Conservation (phyloP, 2,113 vertebrate genomes). For the Percina caprodes region DNA sequence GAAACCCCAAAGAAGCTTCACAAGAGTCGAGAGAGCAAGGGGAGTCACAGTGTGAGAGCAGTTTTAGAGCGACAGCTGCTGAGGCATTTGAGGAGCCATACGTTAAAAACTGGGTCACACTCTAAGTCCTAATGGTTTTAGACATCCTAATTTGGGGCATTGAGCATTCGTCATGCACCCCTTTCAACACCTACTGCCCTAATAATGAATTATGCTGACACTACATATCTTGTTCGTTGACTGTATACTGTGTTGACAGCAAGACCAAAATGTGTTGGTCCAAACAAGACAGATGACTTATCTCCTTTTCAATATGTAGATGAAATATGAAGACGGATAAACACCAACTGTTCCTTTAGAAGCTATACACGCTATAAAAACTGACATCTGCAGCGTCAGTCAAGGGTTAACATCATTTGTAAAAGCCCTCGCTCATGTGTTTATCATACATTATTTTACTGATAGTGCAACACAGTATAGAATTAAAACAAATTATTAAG, state of each 20-base stretch:
- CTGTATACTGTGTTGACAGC: background rate
- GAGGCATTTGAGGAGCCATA: background rate
- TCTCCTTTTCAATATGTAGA: background rate
- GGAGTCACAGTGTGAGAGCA: background rate
- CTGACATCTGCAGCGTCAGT: background rate
- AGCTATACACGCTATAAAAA: no score
- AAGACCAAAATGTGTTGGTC: background rate
- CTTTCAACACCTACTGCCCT: background rate
- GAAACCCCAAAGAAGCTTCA: background rate
- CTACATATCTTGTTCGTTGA: background rate
- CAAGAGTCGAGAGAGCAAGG: background rate
- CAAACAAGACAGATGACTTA: background rate
- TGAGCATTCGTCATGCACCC: background rate
- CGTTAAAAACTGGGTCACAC: background rate
- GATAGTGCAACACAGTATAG: background rate
- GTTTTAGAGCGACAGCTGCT: slow-evolving; percentile 36
- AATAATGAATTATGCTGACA: background rate
- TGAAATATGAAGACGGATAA: background rate
- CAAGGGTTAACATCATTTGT: background rate
- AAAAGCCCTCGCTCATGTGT: background rate
- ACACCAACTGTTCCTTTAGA: background rate
- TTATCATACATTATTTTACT: background rate
- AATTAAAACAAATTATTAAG: background rate
- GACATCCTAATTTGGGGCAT: background rate
- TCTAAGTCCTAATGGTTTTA: background rate